Evolutionary conservation across 2,888 invertebrate species (phyloP), one percentile per base, ranked within the genome.

Genomic region (Xestia rhomboidea): DNA sequence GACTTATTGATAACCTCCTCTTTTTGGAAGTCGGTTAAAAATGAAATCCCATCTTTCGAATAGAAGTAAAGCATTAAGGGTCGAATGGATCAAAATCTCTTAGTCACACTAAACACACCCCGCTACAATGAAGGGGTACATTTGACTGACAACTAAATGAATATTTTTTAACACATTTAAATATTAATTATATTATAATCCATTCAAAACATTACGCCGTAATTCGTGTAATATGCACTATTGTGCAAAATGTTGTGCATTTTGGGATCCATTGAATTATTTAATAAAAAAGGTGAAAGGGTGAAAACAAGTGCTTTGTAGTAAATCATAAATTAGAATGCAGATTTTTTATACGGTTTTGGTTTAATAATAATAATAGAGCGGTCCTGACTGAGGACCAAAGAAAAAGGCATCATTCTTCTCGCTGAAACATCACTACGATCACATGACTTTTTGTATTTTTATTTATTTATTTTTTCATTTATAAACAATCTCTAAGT

Each of bases 141-240:
- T 80, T 89, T 96, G 96, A 96, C 93, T 95, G 96, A 96, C 96
- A 93, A 89, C 90, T 95, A 93, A 96, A 95, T 93, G 93, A 93
- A 93, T 90, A 93, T 92, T 92, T 92, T 92, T 94, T 91, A 92
- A 94, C 89, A 91, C 91, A 89, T 91, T 93, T 95, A 95, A 95
- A 95, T 96, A 95, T 95, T 96, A 95, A 96, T 96, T 95, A 94
- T 92, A 90, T 92, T 93, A 93, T 92, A 91, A 92, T 91, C 91
- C 90, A 93, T 93, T 92, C 91, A 92, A 83, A 86, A 81, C 66
- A 88, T 86, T 84, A 82, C 62, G 64, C 24, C 69, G 46, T 84
- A 87, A 88, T 89, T 92, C 90, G 89, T 86, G 89, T 88, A 91
- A 90, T 91, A 89, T 88, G 88, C 81, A 81, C 82, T 46, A 83